Evolutionary conservation across 1,140 invertebrate species (phyloP), one percentile per base, ranked within the genome.

Genomic region (Danaus plexippus): DNA sequence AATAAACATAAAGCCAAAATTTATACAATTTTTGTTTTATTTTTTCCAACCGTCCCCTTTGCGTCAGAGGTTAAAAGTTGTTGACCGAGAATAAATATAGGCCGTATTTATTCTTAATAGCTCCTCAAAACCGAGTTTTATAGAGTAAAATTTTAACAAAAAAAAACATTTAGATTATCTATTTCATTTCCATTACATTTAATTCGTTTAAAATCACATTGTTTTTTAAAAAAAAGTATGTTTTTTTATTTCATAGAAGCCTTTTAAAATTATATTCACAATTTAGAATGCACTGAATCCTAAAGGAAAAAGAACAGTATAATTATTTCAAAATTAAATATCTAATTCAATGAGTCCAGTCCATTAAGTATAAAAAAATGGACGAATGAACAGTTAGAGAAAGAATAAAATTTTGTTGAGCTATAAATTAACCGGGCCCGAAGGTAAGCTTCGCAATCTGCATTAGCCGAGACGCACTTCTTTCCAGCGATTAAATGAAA

Each of bases 401-500:
- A 79, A 73, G 74, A 79, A 84, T 80, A 79, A 79, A 85, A 85
- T 81, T 82, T 82, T 81, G 77, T 82, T 82, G 72, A 73, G 74
- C 76, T 68, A 85, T 82, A 85, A 85, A 85, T 82, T 85, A 82
- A 78, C 73, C 71, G 71, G 64, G 57, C 68, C 72, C 68, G 64
- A 65, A 77, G 78, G 76, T 61, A 71, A 74, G 61, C 61, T 68
- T 74, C 78, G 73, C 79, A 82, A 85, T 82, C 81, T 82, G 79
- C 81, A 82, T 82, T 80, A 82, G 77, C 71, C 69, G 74, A 80
- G 81, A 82, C 77, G 81, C 79, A 85, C 79, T 80, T 83, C 77
- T 80, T 71, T 82, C 76, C 70, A 61, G 66, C 81, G 79, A 85
- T 82, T 85, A 82, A 85, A 85, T 85, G 75, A 82, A 82, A 85